Evolutionary conservation across 2,113 vertebrate genomes (phyloP), one percentile per base, ranked within the genome.

Genomic region (Ivindomyrus marchei): DNA sequence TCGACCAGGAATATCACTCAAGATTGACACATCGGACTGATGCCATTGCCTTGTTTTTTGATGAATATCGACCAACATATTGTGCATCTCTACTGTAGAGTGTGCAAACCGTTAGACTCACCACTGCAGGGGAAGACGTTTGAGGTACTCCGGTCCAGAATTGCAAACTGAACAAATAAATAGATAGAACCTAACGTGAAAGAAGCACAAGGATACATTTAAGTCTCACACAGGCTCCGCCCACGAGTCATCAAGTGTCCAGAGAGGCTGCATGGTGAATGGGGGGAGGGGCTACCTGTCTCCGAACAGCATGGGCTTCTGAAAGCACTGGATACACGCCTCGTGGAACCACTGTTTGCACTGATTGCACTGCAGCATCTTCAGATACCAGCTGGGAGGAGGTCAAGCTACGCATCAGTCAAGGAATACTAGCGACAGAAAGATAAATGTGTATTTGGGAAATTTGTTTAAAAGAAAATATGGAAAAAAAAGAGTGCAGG

Each of bases 341-440:
- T 99, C 98, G 77, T 99, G 98, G 95, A 99, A 99, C 98, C 98
- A 99, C 96, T 99, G 98, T 92, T 97, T 97, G 96, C 98, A 99
- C 91, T 96, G 96, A 95, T 97, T 97, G 94, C 98, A 99, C 96
- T 99, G 98, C 92, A 99, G 95, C 98, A 99, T 99, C 95, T 99
- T 99, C 95, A 99, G 96, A 94, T 97, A 99, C 98, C 98, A 99
- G 92, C 98, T 99, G 91, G 47, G 88, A 27, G 89, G 89, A 86
- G 90, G 85, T 70, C 92, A 70, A 91, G 90, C 91, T 80, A 31
- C 9, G 84, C 45, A 24, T 85, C 83, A 85, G 45, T 47, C 19
- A 11, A 24, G 21, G 19, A 47, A 21, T 47, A 46, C 83, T 11
- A 47, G 83, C 19, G 1, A 47, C 8, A n/a, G 11, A 39, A 15